phyloP scores from a whole-genome alignment of 2,888 invertebrate genomes.

The Nomada ruficornis region DNA sequence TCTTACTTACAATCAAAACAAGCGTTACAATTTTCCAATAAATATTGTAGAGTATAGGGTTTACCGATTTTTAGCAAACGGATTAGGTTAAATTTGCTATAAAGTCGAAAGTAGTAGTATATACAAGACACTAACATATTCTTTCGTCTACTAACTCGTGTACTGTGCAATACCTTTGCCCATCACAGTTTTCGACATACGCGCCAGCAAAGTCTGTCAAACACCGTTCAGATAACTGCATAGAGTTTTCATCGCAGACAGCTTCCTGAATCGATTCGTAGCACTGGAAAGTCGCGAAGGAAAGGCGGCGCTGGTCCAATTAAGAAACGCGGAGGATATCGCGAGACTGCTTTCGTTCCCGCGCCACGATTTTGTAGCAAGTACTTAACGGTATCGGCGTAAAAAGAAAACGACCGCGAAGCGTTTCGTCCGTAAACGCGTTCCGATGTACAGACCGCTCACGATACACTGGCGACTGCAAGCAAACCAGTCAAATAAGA shows the following conservation, averaged over 20 bases:
- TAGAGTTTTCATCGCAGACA: not conserved
- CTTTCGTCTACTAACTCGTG: too few relatives aligned
- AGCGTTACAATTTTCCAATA: too few relatives aligned
- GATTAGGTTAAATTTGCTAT: too few relatives aligned
- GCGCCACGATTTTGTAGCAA: constrained; percentile 21
- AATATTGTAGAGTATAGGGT: too few relatives aligned
- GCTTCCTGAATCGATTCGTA: not conserved
- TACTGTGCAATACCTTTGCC: too few relatives aligned
- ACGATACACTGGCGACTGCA: constrained; percentile 46
- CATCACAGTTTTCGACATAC: too few relatives aligned
- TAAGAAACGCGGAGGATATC: constrained; percentile 22
- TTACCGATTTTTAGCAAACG: too few relatives aligned
- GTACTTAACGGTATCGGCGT: constrained; percentile 60
- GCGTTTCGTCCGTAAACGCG: constrained; percentile 60
- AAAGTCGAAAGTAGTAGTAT: too few relatives aligned
- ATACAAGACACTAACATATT: too few relatives aligned
- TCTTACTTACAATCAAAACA: too few relatives aligned
- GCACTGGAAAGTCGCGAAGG: not conserved
- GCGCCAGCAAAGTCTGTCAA: too few relatives aligned
- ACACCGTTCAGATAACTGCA: not conserved
- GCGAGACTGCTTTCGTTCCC: constrained; percentile 13
- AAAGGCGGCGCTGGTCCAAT: constrained; percentile 30
- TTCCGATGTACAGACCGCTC: constrained; percentile 59
- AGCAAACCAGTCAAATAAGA: not conserved
- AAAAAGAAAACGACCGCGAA: constrained; percentile 44